A percentile compares a stretch with the other conserved stretches of the same genome.
Conservation (phyloP, 1,140 invertebrate genomes). For the Arctopsyche grandis region DNA sequence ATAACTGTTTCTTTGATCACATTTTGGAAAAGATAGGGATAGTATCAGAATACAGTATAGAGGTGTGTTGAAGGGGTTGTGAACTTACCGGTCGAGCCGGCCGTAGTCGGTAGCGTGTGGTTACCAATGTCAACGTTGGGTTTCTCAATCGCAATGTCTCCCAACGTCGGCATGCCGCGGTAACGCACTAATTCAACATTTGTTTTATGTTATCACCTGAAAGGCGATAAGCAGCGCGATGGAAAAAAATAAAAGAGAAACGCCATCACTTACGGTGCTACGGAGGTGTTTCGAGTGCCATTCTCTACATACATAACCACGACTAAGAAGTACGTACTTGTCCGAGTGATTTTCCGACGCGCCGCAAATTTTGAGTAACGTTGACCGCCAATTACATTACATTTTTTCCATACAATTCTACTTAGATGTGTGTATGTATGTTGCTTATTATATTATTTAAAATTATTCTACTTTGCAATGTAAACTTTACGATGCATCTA, state of each 20-base stretch:
- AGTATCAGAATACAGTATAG: too few species aligned
- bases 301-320: neutral
- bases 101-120: slow-evolving; percentile 21
- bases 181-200: slow-evolving; percentile 68
- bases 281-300: neutral
- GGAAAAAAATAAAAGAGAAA: slow-evolving; percentile 43
- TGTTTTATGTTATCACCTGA: slow-evolving; percentile 67
- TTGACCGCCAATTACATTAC: neutral
- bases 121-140: slow-evolving; percentile 58
- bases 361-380: slow-evolving; percentile 13
- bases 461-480: too few species aligned
- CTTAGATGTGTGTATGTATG: too few species aligned
- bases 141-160: slow-evolving; percentile 49
- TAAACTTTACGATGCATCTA: too few species aligned
- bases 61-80: too few species aligned
- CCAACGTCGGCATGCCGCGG: slow-evolving; percentile 60
- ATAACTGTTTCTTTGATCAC: too few species aligned
- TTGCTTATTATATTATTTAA: too few species aligned
- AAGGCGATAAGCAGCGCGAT: slow-evolving; percentile 61
- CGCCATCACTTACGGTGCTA: slow-evolving; percentile 33
- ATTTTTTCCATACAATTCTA: too few species aligned
- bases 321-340: neutral
- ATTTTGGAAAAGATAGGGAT: too few species aligned
- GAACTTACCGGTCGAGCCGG: slow-evolving; percentile 45
- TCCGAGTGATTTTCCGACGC: neutral